A percentile compares a stretch with the other conserved stretches of the same genome.
phyloP scores from a whole-genome alignment of 2,113 vertebrate genomes.

The Pangasianodon gigas region DNA sequence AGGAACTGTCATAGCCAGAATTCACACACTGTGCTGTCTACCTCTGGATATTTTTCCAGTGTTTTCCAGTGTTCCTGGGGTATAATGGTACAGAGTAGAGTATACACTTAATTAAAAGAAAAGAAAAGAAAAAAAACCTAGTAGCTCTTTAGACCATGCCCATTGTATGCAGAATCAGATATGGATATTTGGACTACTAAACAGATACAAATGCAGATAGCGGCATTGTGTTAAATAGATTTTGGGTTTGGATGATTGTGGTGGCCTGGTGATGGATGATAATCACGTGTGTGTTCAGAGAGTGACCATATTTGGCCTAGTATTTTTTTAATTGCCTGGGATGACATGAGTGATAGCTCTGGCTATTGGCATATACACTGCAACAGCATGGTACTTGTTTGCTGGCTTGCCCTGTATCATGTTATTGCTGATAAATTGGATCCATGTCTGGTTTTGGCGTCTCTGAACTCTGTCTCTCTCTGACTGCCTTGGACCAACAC shows the following conservation, averaged over 20 bases:
- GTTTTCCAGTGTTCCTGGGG: neutral
- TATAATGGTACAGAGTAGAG: neutral
- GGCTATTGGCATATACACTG: conserved; percentile 27
- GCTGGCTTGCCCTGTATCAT: neutral
- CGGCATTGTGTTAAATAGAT: neutral
- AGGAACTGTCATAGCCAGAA: neutral
- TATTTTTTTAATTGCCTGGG: neutral
- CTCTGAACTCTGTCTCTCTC: neutral
- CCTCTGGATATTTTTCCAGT: neutral
- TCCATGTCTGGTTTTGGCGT: conserved; percentile 25
- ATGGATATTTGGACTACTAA: neutral
- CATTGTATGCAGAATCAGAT: neutral
- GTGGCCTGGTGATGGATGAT: neutral
- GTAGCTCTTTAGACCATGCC: neutral
- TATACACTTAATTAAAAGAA: neutral
- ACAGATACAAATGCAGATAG: neutral
- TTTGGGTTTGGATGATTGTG: neutral
- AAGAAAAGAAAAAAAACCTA: neutral
- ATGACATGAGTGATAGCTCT: conserved; percentile 30
- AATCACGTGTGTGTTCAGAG: neutral
- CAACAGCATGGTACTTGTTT: neutral
- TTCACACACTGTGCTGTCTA: neutral
- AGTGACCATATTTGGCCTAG: neutral
- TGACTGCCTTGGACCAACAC: neutral
- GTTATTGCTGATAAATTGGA: conserved; percentile 5